phyloP scores from a whole-genome alignment of 2,888 invertebrate genomes.

The Tipula unca region DNA sequence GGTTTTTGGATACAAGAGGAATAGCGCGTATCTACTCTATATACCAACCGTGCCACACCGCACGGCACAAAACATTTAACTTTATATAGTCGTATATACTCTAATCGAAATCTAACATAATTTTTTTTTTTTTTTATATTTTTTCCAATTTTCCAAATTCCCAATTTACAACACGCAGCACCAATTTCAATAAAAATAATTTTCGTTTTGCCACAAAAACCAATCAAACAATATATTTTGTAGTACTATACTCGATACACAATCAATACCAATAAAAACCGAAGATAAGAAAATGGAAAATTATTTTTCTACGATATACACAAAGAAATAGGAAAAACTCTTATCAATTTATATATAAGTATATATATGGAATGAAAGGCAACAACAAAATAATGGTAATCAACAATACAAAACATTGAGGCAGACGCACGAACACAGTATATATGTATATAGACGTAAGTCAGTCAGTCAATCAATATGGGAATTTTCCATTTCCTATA shows the following conservation, averaged over 20 bases:
- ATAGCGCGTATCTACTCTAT: neutral
- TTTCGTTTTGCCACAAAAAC: neutral
- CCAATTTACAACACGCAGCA: neutral
- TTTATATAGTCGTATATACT: neutral
- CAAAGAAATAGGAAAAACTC: neutral
- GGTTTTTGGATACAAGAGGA: neutral
- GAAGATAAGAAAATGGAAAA: neutral
- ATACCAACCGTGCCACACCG: neutral
- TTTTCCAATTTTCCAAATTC: neutral
- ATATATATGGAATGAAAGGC: too few species aligned
- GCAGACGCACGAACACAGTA: neutral
- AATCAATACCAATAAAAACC: neutral
- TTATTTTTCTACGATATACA: neutral
- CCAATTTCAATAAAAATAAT: neutral
- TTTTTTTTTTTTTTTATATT: neutral
- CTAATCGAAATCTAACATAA: neutral
- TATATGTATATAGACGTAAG: neutral
- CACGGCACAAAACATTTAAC: neutral
- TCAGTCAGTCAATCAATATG: neutral
- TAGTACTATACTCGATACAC: neutral
- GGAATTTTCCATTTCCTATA: neutral
- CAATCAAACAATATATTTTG: neutral
- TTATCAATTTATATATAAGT: neutral
- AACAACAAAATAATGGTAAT: neutral
- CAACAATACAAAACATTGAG: neutral